Conservation (phyloP, 2,113 vertebrate species). For the Rhinolophus ferrumequinum region DNA sequence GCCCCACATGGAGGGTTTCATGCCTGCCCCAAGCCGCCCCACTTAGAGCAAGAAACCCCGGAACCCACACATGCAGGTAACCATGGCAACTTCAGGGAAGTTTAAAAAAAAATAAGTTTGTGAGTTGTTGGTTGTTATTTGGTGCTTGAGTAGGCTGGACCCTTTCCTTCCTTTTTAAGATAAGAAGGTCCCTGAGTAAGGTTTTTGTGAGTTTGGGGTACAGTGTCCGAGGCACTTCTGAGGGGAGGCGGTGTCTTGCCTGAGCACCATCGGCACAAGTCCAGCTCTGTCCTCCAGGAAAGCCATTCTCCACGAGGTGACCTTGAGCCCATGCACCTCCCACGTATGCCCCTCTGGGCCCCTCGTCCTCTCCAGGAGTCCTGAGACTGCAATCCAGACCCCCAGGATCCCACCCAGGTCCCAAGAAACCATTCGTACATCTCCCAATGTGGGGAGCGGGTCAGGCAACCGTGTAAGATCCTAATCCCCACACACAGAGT, state of each 20-base stretch:
- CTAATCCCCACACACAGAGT: rapidly evolving
- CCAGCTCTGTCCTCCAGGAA: neutral
- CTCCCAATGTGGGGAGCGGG: neutral
- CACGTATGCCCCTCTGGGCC: rapidly evolving
- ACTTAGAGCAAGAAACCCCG: constrained; percentile 73
- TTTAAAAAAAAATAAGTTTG: constrained; percentile 83
- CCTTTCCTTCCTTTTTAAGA: constrained; percentile 54
- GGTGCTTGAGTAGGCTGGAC: neutral
- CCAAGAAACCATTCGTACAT: neutral
- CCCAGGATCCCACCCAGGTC: neutral
- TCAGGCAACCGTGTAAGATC: neutral
- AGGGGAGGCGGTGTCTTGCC: neutral
- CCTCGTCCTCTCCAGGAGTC: neutral
- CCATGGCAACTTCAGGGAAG: constrained; percentile 86
- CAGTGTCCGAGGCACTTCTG: constrained; percentile 72
- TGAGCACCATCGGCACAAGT: neutral
- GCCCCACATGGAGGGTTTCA: constrained; percentile 68
- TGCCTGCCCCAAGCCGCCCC: constrained; percentile 71
- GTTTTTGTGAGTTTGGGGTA: constrained; percentile 70
- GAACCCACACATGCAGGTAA: constrained; percentile 81
- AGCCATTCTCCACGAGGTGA: neutral
- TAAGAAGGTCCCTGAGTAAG: constrained; percentile 81
- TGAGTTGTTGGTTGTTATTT: constrained; percentile 29
- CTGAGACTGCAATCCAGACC: neutral
- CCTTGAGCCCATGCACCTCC: neutral